Conservation (phyloP, 2,797 vertebrate species). For the Limnodromus scolopaceus region DNA sequence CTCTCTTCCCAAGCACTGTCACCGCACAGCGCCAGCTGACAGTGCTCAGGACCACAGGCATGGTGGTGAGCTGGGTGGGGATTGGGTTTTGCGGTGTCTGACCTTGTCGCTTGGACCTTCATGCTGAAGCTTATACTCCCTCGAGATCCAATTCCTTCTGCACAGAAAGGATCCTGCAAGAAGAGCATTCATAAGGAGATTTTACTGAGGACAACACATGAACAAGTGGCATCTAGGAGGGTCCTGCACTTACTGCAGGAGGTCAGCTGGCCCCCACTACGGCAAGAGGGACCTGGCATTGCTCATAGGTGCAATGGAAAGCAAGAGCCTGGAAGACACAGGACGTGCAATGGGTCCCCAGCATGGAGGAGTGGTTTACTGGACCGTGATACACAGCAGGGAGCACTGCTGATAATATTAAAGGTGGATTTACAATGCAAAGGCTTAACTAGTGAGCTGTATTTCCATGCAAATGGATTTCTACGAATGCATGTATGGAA, state of each 20-base stretch:
- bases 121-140: not conserved
- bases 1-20: not conserved
- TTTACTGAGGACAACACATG: not conserved
- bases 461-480: conserved; percentile 22
- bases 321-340: not conserved
- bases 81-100: not conserved
- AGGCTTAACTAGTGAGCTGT: not conserved
- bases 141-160: not conserved
- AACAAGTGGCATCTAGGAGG: fast-evolving
- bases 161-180: not conserved
- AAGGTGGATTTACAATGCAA: not conserved
- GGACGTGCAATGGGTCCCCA: fast-evolving
- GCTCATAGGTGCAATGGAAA: not conserved
- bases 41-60: not conserved
- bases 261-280: not conserved
- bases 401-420: not conserved
- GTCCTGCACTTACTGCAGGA: not conserved
- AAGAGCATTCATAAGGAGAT: not conserved
- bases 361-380: not conserved
- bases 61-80: not conserved
- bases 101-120: not conserved
- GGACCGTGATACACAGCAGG: not conserved
- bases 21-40: not conserved
- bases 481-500: not conserved
- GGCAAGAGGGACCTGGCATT: not conserved